Evolutionary conservation across 2,797 vertebrate species (phyloP), one percentile per base, ranked within the genome.

Genomic region (Pogonophryne albipinna): DNA sequence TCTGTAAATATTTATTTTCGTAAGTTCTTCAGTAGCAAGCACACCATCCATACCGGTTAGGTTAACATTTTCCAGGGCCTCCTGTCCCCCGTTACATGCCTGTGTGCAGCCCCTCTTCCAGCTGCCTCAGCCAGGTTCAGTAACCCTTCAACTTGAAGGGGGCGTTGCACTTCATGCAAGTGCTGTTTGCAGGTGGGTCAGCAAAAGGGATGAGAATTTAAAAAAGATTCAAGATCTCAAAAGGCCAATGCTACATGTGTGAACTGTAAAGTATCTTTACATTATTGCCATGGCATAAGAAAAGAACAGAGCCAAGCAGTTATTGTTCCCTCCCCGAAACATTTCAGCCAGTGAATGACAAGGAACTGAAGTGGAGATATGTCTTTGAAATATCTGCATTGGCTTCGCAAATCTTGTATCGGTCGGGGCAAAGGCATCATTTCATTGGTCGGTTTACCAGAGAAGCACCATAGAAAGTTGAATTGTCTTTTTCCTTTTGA

Each of bases 1-100:
- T 90, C 88, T 85, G 65, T 88, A 86, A 70, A 89, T 93, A 93
- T 93, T 93, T 93, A 91, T 92, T 91, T 88, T 89, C 89, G 10
- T 76, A 83, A 70, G 51, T 76, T 68, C 60, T 86, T 64, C 58
- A 51, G 50, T 58, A 56, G 9, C 27, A 13, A 1, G 46, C 0
- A 5, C 66, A 50, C 61, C 12, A 55, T 59, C 41, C 46, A 15
- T 23, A 66, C 27, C 64, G 51, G 17, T 51, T 8, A 63, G 64
- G 79, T 83, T 71, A 58, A 13, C 19, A 34, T 76, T 50, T 66
- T 74, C 74, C 42, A 20, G 60, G 66, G 75, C 72, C 64, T 80
- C 62, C 45, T 46, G 10, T 65, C 53, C 71, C 62, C 60, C 66
- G 11, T 63, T 47, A 57, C 42, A 34, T 85, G 47, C 27, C 27